These are phyloP conservation scores for Ectropis grisescens DNA, from an alignment of 1,140 invertebrate species.

Conservation along the genomic window DNA sequence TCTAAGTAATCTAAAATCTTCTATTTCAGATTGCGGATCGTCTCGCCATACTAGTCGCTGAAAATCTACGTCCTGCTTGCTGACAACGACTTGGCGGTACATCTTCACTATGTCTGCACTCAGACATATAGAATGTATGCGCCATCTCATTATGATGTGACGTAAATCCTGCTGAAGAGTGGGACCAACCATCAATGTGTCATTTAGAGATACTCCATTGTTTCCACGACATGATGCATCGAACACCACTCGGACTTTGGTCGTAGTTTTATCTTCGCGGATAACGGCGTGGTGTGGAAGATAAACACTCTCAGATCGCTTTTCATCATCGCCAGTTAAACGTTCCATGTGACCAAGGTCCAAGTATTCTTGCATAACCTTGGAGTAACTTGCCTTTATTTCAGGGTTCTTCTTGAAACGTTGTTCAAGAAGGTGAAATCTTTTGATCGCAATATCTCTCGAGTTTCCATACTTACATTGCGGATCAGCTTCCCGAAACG, in stretches of 20 bases:
- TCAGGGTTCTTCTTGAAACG: slow-evolving; percentile 6
- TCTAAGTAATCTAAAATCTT: slow-evolving; percentile 17
- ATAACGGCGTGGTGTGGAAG: slow-evolving; percentile 33
- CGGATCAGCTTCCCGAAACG: slow-evolving; percentile 5
- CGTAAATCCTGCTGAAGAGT: slow-evolving; percentile 38
- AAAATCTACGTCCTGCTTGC: slow-evolving; percentile 19
- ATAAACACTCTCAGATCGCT: slow-evolving; percentile 8
- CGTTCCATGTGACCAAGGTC: slow-evolving; percentile 9
- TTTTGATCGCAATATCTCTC: slow-evolving; percentile 11
- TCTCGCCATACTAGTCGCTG: slow-evolving; percentile 41
- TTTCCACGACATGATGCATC: slow-evolving; percentile 29
- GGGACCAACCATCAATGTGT: slow-evolving; percentile 28
- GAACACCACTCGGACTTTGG: slow-evolving; percentile 38
- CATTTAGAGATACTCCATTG: slow-evolving; percentile 29
- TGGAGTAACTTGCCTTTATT: slow-evolving; percentile 6
- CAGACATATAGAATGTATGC: slow-evolving; percentile 23
- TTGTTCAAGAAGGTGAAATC: slow-evolving; percentile 10
- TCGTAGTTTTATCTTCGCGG: slow-evolving; percentile 16
- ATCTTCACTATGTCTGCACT: slow-evolving; percentile 40
- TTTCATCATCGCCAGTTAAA: slow-evolving; percentile 7
- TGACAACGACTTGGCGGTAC: slow-evolving; percentile 35
- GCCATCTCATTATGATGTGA: slow-evolving; percentile 32
- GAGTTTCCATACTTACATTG: slow-evolving; percentile 4
- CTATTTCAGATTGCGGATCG: neutral
- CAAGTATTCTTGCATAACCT: slow-evolving; percentile 11